phyloP scores from a whole-genome alignment of 2,888 invertebrate genomes.

The Drosophila engyochracea region DNA sequence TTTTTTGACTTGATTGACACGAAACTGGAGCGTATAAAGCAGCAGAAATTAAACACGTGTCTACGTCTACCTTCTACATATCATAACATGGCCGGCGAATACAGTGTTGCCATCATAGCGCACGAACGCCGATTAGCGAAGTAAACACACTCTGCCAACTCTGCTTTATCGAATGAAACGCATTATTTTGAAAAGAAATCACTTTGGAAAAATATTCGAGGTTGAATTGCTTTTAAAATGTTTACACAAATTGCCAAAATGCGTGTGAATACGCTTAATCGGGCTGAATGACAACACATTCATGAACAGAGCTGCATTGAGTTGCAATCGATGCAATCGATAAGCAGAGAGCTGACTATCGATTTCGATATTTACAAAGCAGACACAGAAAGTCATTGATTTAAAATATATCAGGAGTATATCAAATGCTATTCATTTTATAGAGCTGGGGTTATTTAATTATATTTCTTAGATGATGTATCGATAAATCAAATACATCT shows the following conservation, averaged over 20 bases:
- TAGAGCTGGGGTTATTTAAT: background rate
- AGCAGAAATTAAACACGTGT: conserved; percentile 84
- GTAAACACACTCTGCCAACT: conserved; percentile 5
- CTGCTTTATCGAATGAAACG: conserved; percentile 4
- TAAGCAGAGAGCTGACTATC: background rate
- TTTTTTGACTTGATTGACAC: conserved; percentile 43
- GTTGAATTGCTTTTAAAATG: conserved; percentile 27
- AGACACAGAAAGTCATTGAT: background rate
- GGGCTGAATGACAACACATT: conserved; percentile 59
- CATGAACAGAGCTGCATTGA: conserved; percentile 26
- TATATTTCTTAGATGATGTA: background rate
- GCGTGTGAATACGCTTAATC: conserved; percentile 39
- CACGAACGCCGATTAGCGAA: conserved; percentile 43
- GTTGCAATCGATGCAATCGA: conserved; percentile 9
- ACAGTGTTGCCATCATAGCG: conserved; percentile 71
- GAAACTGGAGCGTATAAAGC: conserved; percentile 41
- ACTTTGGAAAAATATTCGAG: conserved; percentile 9
- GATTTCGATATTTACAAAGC: background rate
- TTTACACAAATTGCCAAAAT: conserved; percentile 53
- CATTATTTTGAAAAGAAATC: background rate
- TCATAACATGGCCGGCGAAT: conserved; percentile 81
- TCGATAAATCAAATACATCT: background rate
- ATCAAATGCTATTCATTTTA: background rate
- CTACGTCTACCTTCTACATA: conserved; percentile 80
- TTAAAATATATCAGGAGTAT: background rate